Evolutionary conservation across 2,797 vertebrate species (phyloP).

Genomic region (Squalus acanthias): DNA sequence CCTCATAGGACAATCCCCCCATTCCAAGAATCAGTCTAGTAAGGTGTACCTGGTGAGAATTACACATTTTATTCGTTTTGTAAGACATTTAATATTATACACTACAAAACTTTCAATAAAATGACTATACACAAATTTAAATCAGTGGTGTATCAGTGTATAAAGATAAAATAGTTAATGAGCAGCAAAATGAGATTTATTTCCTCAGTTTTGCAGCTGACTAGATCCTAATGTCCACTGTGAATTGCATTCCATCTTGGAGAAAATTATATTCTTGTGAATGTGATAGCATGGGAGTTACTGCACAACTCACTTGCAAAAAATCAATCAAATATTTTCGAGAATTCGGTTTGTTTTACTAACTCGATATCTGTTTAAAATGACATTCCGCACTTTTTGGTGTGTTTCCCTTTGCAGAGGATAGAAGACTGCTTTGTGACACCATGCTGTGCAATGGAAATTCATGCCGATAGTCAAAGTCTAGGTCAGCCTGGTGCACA

Average conservation of each 20-base stretch:
- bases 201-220: neutral
- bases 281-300: neutral
- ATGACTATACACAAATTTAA: neutral
- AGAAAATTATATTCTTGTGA: neutral
- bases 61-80: neutral
- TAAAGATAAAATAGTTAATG: neutral
- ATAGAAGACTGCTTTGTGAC: neutral
- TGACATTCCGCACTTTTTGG: neutral
- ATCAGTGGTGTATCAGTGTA: neutral
- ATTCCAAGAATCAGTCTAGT: neutral
- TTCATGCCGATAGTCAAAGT: neutral
- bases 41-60: neutral
- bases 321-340: neutral
- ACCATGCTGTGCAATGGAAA: neutral
- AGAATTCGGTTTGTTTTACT: neutral
- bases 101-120: neutral
- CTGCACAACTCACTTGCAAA: neutral
- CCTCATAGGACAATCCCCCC: too few relatives aligned
- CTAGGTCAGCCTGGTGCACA: neutral
- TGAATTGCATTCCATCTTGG: neutral
- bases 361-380: neutral
- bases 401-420: neutral
- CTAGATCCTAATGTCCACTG: neutral
- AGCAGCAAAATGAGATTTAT: slow-evolving; percentile 4
- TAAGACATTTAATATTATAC: neutral